Evolutionary conservation across 2,888 invertebrate genomes (phyloP).

Genomic region (Heliconius charithonia): DNA sequence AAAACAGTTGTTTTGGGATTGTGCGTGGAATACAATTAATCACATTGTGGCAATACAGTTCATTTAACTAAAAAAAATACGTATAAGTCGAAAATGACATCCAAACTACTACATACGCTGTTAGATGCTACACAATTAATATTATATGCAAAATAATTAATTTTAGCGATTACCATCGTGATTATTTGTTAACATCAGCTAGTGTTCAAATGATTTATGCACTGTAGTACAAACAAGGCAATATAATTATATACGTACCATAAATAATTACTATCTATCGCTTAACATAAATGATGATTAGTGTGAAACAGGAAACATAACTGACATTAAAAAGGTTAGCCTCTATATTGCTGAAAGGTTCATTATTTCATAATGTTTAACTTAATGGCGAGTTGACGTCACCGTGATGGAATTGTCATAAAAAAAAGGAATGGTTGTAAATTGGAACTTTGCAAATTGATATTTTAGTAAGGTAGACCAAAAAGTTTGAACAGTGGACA

Average conservation of each 20-base stretch:
- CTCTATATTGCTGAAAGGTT: slow-evolving; percentile 16
- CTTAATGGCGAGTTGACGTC: background rate
- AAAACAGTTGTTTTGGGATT: background rate
- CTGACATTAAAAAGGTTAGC: slow-evolving; percentile 24
- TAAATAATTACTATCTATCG: slow-evolving; percentile 3
- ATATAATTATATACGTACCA: slow-evolving; percentile 17
- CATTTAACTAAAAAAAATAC: background rate
- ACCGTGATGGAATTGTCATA: background rate
- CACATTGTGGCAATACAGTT: background rate
- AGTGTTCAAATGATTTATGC: slow-evolving; percentile 16
- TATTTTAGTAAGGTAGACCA: no score
- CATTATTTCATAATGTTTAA: slow-evolving; percentile 15
- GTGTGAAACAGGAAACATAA: slow-evolving; percentile 12
- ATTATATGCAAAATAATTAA: slow-evolving; percentile 7
- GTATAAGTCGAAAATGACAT: background rate
- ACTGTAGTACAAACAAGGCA: slow-evolving; percentile 13
- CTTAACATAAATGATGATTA: slow-evolving; percentile 21
- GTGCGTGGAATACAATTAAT: no score
- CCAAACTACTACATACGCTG: background rate
- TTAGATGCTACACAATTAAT: background rate
- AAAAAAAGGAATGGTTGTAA: background rate
- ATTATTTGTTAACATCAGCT: slow-evolving; percentile 17
- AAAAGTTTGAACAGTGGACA: no score
- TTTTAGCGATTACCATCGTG: slow-evolving; percentile 8
- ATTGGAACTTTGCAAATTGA: no score